These are phyloP conservation scores for Potamarius usumacintae DNA, from an alignment of 2,113 vertebrate species.

Conservation along the genomic window DNA sequence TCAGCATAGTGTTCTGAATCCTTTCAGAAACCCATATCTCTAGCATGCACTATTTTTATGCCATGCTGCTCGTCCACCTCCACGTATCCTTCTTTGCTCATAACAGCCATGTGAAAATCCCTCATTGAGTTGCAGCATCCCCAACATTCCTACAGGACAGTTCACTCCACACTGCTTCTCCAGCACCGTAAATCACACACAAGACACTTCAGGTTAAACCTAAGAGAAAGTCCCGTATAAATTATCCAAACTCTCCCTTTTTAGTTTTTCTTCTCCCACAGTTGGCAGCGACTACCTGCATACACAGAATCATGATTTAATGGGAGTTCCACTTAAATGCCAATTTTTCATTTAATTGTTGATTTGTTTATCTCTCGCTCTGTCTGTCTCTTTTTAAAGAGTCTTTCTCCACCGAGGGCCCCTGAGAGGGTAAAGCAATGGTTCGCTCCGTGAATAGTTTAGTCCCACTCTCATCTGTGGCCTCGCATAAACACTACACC, in stretches of 20 bases:
- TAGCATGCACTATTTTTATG: neutral
- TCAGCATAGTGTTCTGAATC: neutral
- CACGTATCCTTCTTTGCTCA: neutral
- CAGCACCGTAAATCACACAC: slow-evolving; percentile 49
- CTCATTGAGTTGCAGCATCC: slow-evolving; percentile 47
- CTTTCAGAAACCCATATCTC: neutral
- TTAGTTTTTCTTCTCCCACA: slow-evolving; percentile 3
- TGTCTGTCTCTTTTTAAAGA: neutral
- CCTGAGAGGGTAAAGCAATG: slow-evolving; percentile 34
- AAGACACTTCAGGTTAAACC: slow-evolving; percentile 53
- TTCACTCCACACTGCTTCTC: slow-evolving; percentile 39
- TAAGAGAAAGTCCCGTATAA: slow-evolving; percentile 51
- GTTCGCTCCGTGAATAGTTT: slow-evolving; percentile 30
- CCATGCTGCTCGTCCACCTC: neutral
- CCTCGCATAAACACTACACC: slow-evolving; percentile 62
- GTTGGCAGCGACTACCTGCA: slow-evolving; percentile 25
- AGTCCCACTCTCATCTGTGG: slow-evolving; percentile 35
- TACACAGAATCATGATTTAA: slow-evolving; percentile 29
- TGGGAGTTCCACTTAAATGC: slow-evolving; percentile 27
- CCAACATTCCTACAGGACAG: slow-evolving; percentile 51
- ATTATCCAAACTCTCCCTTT: slow-evolving; percentile 46
- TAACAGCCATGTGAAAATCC: slow-evolving; percentile 20
- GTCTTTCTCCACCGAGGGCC: slow-evolving; percentile 24
- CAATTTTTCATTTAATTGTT: slow-evolving; percentile 31
- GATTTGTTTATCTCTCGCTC: slow-evolving; percentile 27